These are phyloP conservation scores for Rhinichthys klamathensis DNA, from an alignment of 2,113 vertebrate species.

Conservation along the genomic window DNA sequence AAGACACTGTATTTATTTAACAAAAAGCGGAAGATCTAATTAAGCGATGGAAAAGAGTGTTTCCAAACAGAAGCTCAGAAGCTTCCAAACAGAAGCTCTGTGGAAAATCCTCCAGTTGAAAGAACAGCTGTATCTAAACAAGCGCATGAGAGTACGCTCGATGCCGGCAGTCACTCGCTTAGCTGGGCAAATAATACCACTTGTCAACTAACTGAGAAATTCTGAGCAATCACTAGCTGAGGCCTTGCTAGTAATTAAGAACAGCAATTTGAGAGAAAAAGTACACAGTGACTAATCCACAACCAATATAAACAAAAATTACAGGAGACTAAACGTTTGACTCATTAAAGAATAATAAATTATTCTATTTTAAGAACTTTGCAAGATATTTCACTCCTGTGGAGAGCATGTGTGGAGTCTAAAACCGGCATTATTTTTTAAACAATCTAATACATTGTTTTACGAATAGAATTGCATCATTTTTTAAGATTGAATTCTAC, in stretches of 20 bases:
- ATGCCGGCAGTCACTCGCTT: slow-evolving; percentile 59
- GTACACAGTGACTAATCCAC: slow-evolving; percentile 55
- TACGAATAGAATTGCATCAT: not conserved
- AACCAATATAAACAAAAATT: slow-evolving; percentile 46
- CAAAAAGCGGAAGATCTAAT: slow-evolving; percentile 71
- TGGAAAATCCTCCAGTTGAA: slow-evolving; percentile 72
- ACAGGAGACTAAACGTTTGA: slow-evolving; percentile 25
- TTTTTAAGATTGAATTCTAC: not conserved
- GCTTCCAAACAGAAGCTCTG: slow-evolving; percentile 58
- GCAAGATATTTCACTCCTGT: slow-evolving; percentile 39
- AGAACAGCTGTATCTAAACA: slow-evolving; percentile 73
- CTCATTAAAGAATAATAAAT: slow-evolving; percentile 17
- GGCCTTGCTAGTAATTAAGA: slow-evolving; percentile 53
- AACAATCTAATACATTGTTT: not conserved
- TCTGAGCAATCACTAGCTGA: slow-evolving; percentile 40
- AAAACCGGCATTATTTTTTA: not conserved
- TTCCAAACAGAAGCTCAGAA: slow-evolving; percentile 56
- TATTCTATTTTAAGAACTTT: slow-evolving; percentile 12
- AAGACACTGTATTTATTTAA: slow-evolving; percentile 75
- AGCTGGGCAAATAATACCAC: slow-evolving; percentile 61
- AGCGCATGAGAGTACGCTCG: slow-evolving; percentile 61
- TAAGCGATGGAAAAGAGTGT: slow-evolving; percentile 62
- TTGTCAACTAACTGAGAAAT: slow-evolving; percentile 51
- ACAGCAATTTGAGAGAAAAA: slow-evolving; percentile 54
- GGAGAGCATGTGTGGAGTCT: not conserved